Percentiles rank a stretch among this genome's conserved stretches.
These are phyloP conservation scores for Stegodyphus mimosarum DNA, from an alignment of 1,140 invertebrate genomes.

Conservation along the genomic window DNA sequence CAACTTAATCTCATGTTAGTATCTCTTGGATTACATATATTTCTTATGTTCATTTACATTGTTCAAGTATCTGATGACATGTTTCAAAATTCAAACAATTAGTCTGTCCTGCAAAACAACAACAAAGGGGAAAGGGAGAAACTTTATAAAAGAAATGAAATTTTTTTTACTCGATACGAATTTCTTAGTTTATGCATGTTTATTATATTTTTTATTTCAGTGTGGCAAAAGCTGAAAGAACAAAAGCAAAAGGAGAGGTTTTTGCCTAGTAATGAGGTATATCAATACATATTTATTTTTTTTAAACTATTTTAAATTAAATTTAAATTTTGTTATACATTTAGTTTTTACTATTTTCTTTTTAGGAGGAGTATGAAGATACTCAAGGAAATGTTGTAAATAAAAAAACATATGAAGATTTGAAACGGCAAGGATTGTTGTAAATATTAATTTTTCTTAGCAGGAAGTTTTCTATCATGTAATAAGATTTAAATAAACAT, in stretches of 20 bases:
- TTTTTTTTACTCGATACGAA: background rate
- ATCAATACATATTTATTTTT: background rate
- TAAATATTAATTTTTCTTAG: slow-evolving; percentile 68
- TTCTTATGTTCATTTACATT: slow-evolving; percentile 15
- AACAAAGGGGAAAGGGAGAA: too few relatives aligned
- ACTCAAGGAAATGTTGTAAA: slow-evolving; percentile 98
- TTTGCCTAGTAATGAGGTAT: slow-evolving; percentile 83
- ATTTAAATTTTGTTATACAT: slow-evolving; percentile 2
- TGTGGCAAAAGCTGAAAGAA: slow-evolving; percentile 97
- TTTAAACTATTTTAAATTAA: background rate
- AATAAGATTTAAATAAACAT: too few relatives aligned
- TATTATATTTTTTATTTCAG: slow-evolving; percentile 68
- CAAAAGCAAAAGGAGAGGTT: slow-evolving; percentile 96
- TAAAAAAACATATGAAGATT: slow-evolving; percentile 97
- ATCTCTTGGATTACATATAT: slow-evolving; percentile 5
- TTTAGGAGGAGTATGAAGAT: slow-evolving; percentile 97
- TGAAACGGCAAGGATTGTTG: slow-evolving; percentile 96
- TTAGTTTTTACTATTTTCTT: slow-evolving; percentile 73
- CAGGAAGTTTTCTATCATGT: too few relatives aligned
- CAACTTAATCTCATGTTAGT: too few relatives aligned
- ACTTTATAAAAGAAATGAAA: too few relatives aligned
- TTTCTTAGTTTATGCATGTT: background rate
- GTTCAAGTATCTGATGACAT: background rate
- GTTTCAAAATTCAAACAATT: background rate
- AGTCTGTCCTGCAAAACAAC: background rate